Evolutionary conservation across 2,113 vertebrate genomes (phyloP).

Genomic region (Craseonycteris thonglongyai): DNA sequence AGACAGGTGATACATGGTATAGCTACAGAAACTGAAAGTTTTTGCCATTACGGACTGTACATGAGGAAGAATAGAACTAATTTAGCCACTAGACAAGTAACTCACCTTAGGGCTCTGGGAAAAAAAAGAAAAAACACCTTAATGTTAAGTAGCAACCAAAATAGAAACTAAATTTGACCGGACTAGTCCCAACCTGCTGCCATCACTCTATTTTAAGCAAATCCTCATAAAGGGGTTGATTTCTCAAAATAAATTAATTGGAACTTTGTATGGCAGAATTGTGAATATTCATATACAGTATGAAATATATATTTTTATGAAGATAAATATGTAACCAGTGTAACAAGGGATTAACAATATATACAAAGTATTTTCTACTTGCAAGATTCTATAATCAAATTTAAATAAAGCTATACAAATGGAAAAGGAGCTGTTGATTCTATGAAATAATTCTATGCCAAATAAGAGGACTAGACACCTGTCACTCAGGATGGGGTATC

Average conservation of each 20-base stretch:
- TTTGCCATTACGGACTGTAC: conserved; percentile 21
- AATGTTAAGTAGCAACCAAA: conserved; percentile 32
- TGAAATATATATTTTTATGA: background rate
- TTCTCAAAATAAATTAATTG: background rate
- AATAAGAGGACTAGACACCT: background rate
- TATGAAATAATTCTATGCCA: conserved; percentile 22
- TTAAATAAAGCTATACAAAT: background rate
- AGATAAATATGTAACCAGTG: background rate
- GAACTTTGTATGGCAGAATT: background rate
- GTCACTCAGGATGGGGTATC: background rate
- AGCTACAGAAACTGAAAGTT: conserved; percentile 22
- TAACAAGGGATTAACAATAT: background rate
- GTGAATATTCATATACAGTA: background rate
- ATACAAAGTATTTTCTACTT: background rate
- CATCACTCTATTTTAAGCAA: background rate
- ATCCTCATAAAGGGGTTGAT: background rate
- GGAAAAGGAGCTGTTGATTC: background rate
- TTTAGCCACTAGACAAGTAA: background rate
- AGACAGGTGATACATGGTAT: background rate
- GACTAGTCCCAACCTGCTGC: background rate
- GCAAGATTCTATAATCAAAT: background rate
- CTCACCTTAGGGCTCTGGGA: background rate
- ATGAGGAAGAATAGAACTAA: background rate
- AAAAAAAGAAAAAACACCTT: background rate
- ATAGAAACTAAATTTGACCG: background rate